Evolutionary conservation across 2,888 invertebrate species (phyloP), one percentile per base, ranked within the genome.

Genomic region (Ctenicera cuprea): DNA sequence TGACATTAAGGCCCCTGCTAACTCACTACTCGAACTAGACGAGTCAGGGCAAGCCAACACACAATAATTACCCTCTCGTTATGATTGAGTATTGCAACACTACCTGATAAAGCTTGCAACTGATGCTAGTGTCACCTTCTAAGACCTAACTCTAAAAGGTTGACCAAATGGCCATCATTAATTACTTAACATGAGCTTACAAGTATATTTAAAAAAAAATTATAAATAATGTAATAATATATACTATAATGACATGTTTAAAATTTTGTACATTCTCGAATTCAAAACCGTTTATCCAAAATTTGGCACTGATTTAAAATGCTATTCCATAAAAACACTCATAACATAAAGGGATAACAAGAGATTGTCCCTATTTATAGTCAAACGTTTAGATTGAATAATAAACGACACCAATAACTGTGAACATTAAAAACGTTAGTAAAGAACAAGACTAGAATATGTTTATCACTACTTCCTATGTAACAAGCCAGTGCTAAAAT

Each of bases 331-430:
- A 73, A 73, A 45, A 73, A 85, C 84, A 85, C 81, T 82, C 82
- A 83, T 76, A 78, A 76, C 79, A 83, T 81, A 84, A 84, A 85
- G 82, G 83, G 85, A 84, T 85, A 84, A 84, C 83, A 84, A 84
- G 79, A 85, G 86, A 87, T 87, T 87, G 86, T 86, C 86, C 86
- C 86, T 82, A 85, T 82, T 84, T 87, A 86, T 87, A 86, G 87
- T 86, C 86, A 85, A 84, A 85, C 79, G 84, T 85, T 83, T 78
- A 83, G 80, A 83, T 82, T 79, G 77, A 79, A 81, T 82, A 80
- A 80, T 79, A 80, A 81, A 82, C 80, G 78, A 83, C 83, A 83
- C 80, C 79, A 78, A 82, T 81, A 80, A 81, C 79, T 77, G 78
- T 81, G 79, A 82, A 78, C 77, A 80, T 77, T 74, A 77, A 82